Percentiles rank a stretch among this genome's conserved stretches.
These are phyloP conservation scores for Stenoptilia bipunctidactyla DNA, from an alignment of 2,888 invertebrate species.

Conservation along the genomic window DNA sequence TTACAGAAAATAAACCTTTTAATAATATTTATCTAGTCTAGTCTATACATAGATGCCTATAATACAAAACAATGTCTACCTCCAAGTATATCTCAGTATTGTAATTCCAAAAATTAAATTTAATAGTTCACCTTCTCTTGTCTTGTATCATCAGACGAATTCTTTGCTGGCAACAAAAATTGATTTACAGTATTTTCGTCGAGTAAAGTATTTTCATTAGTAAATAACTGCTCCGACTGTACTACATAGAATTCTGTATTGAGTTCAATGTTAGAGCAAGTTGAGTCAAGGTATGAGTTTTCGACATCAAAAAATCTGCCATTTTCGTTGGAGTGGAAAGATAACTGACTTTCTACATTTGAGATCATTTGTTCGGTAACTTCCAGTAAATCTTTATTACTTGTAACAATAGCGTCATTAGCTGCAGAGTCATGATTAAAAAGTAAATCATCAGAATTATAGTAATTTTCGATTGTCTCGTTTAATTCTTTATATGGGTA, in stretches of 20 bases:
- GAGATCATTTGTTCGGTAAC: slow-evolving; percentile 27
- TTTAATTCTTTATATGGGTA: slow-evolving; percentile 52
- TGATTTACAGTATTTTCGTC: slow-evolving; percentile 59
- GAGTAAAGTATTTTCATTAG: slow-evolving; percentile 45
- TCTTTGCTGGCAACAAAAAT: slow-evolving; percentile 47
- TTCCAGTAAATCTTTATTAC: slow-evolving; percentile 22
- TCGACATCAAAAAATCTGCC: slow-evolving; percentile 38
- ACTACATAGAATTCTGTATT: slow-evolving; percentile 34
- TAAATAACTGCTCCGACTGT: slow-evolving; percentile 39
- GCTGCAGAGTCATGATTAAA: slow-evolving; percentile 17
- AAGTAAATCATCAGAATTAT: slow-evolving; percentile 40
- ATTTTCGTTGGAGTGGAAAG: slow-evolving; percentile 39
- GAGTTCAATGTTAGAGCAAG: slow-evolving; percentile 11
- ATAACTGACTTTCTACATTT: slow-evolving; percentile 32
- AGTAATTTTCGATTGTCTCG: slow-evolving; percentile 35
- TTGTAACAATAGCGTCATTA: slow-evolving; percentile 7
- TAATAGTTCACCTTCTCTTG: slow-evolving; percentile 23
- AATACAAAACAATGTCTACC: too few relatives aligned
- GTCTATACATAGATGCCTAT: too few relatives aligned
- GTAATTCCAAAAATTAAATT: slow-evolving; percentile 3
- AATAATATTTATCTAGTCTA: too few relatives aligned
- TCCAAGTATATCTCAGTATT: too few relatives aligned
- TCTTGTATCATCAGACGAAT: slow-evolving; percentile 20
- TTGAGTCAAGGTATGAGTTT: not conserved
- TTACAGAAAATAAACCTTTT: too few relatives aligned